Percentiles rank a stretch among this genome's conserved stretches.
phyloP scores from a whole-genome alignment of 2,113 vertebrate species.

The Leiothrix lutea region DNA sequence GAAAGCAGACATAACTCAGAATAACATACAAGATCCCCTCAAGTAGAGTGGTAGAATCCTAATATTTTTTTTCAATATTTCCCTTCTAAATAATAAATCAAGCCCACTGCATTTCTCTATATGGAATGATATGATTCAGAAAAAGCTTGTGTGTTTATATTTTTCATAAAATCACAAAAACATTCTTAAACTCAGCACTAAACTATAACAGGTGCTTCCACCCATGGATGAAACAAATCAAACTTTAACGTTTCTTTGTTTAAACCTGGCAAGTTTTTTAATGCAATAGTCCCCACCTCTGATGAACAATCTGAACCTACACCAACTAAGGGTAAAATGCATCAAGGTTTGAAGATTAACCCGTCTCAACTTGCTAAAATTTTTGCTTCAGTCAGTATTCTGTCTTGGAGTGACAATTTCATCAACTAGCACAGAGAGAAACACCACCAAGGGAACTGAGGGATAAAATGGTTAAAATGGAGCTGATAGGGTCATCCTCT shows the following conservation, averaged over 20 bases:
- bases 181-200: neutral
- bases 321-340: neutral
- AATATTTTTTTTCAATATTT: constrained; percentile 61
- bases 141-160: neutral
- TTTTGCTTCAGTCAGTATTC: neutral
- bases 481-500: neutral
- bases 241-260: neutral
- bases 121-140: neutral
- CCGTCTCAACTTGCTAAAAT: neutral
- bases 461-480: neutral
- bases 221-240: neutral
- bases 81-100: constrained; percentile 65
- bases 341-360: neutral
- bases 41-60: constrained; percentile 47
- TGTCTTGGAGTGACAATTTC: neutral
- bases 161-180: constrained; percentile 27
- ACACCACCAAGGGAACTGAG: neutral
- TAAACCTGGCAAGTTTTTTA: neutral
- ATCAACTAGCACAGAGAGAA: neutral
- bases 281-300: neutral
- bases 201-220: neutral
- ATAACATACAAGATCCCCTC: constrained; percentile 51
- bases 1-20: constrained; percentile 25
- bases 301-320: neutral
- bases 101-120: neutral